Conservation (phyloP, 2,797 vertebrate genomes). For the Margarornis squamiger region DNA sequence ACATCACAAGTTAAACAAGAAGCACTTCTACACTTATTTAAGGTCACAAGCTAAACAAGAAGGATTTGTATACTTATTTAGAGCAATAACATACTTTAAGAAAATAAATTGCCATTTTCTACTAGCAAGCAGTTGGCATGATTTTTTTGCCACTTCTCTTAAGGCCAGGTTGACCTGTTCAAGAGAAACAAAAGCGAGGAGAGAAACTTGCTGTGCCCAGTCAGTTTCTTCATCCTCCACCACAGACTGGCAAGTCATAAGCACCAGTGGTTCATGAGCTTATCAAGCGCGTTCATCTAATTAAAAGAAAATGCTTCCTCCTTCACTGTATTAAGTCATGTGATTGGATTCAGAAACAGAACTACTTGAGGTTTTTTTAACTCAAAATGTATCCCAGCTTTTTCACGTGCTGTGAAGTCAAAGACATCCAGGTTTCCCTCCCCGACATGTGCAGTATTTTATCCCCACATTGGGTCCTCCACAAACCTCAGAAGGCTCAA, state of each 20-base stretch:
- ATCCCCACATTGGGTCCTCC: background rate
- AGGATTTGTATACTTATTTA: background rate
- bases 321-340: background rate
- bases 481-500: background rate
- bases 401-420: background rate
- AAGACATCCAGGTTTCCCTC: background rate
- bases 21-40: background rate
- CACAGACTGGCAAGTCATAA: background rate
- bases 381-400: background rate
- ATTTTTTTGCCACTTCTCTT: background rate
- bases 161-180: background rate
- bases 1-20: background rate
- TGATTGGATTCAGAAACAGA: background rate
- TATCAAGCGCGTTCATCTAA: background rate
- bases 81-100: background rate
- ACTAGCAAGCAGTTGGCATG: background rate
- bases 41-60: background rate
- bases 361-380: background rate
- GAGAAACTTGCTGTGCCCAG: background rate
- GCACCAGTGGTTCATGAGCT: background rate
- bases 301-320: background rate
- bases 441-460: accelerated
- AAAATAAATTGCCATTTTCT: background rate
- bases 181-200: background rate
- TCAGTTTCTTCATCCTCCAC: background rate